phyloP scores from a whole-genome alignment of 2,888 invertebrate genomes.

The Taphrorychus bicolor region DNA sequence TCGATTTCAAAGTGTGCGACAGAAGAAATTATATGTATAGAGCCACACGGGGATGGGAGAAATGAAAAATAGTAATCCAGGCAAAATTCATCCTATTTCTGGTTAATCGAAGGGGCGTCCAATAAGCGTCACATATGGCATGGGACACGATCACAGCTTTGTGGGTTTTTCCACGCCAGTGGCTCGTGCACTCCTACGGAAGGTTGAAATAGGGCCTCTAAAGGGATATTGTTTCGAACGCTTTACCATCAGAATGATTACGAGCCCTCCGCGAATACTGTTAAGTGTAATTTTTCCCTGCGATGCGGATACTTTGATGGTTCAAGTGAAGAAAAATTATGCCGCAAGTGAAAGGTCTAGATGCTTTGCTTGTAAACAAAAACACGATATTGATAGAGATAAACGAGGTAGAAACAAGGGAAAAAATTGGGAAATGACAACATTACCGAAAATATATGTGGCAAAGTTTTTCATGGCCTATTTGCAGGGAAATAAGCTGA shows the following conservation, averaged over 20 bases:
- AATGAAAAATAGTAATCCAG: conserved; percentile 27
- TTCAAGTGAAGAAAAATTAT: too few relatives aligned
- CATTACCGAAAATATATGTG: neutral
- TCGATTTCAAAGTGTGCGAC: neutral
- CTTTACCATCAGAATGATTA: conserved; percentile 11
- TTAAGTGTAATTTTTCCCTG: too few relatives aligned
- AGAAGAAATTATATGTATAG: neutral
- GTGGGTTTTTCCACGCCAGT: conserved; percentile 32
- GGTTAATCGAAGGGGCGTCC: conserved; percentile 36
- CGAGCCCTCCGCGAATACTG: neutral
- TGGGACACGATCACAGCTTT: conserved; percentile 37
- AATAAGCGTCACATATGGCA: conserved; percentile 39
- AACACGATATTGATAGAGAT: neutral
- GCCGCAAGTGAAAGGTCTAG: neutral
- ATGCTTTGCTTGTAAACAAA: neutral
- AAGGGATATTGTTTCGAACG: conserved; percentile 18
- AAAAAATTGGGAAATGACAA: conserved; percentile 3
- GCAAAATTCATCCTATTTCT: conserved; percentile 39
- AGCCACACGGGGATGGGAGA: neutral
- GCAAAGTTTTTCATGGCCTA: neutral
- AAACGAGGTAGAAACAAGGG: neutral
- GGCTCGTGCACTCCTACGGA: conserved; percentile 21
- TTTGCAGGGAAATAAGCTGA: conserved; percentile 7
- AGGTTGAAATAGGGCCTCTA: conserved; percentile 9
- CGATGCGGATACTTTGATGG: too few relatives aligned